These are phyloP conservation scores for Tholera decimalis DNA, from an alignment of 2,888 invertebrate genomes.

Conservation along the genomic window DNA sequence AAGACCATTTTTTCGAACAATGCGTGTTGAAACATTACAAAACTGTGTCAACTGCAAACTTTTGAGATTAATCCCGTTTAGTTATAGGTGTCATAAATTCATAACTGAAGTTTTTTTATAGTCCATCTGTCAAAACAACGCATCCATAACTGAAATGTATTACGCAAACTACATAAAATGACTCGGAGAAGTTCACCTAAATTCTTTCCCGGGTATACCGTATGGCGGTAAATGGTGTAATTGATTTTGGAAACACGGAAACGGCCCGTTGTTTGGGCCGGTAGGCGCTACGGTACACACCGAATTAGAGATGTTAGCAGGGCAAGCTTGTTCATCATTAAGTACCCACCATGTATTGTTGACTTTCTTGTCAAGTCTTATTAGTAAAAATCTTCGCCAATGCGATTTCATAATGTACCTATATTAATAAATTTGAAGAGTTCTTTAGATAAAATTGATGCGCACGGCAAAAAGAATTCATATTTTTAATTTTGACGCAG, in stretches of 20 bases:
- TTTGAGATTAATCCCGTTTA: conserved; percentile 44
- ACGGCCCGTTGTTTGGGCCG: conserved; percentile 59
- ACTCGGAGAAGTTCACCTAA: conserved; percentile 74
- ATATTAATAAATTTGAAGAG: too few relatives aligned
- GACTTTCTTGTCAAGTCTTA: conserved; percentile 44
- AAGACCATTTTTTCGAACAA: conserved; percentile 45
- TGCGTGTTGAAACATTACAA: conserved; percentile 41
- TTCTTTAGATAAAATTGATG: too few relatives aligned
- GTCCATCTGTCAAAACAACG: conserved; percentile 85
- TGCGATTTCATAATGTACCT: background rate
- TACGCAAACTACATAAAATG: conserved; percentile 69
- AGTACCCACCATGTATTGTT: conserved; percentile 44
- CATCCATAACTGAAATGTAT: conserved; percentile 61
- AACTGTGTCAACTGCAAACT: conserved; percentile 69
- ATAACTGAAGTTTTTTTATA: conserved; percentile 80
- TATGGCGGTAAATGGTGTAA: conserved; percentile 81
- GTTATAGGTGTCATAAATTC: conserved; percentile 69
- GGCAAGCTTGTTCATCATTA: conserved; percentile 63
- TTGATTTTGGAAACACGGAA: conserved; percentile 80
- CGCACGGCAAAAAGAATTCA: too few relatives aligned
- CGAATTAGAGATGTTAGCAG: conserved; percentile 79
- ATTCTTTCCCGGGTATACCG: conserved; percentile 70
- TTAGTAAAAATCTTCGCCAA: background rate
- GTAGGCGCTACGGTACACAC: conserved; percentile 54
- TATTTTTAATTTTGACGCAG: too few relatives aligned